These are phyloP conservation scores for Cynodonichthys magdalenae DNA, from an alignment of 2,797 vertebrate genomes.

Conservation along the genomic window DNA sequence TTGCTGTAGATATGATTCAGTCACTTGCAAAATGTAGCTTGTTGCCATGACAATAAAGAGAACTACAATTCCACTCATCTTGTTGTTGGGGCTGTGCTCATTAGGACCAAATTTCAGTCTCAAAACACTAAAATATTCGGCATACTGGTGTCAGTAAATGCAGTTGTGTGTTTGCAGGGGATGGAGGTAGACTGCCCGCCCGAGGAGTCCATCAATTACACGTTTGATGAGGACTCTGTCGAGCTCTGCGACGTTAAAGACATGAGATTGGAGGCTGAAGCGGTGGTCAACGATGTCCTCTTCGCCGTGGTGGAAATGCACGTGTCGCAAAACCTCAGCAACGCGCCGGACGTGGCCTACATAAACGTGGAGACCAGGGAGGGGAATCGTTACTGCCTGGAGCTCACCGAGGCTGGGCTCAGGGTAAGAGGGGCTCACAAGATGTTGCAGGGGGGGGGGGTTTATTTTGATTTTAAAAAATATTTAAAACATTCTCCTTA, in stretches of 20 bases:
- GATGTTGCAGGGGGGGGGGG: neutral
- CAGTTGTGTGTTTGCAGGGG: conserved; percentile 53
- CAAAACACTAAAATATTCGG: neutral
- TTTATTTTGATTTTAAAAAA: neutral
- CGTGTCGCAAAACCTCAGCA: conserved; percentile 88
- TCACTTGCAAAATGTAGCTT: neutral
- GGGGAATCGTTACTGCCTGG: conserved; percentile 90
- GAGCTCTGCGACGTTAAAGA: conserved; percentile 89
- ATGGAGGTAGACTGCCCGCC: conserved; percentile 91
- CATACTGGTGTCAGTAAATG: neutral
- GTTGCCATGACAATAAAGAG: conserved; percentile 4
- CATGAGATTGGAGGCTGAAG: conserved; percentile 95
- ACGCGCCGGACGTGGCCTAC: conserved; percentile 89
- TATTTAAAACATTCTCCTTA: conserved; percentile 17
- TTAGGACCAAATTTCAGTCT: neutral
- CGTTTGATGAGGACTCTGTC: conserved; percentile 83
- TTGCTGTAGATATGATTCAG: neutral
- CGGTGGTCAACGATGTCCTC: conserved; percentile 93
- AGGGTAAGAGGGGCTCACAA: conserved; percentile 79
- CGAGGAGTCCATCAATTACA: conserved; percentile 81
- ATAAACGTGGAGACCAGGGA: conserved; percentile 96
- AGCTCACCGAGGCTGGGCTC: conserved; percentile 94
- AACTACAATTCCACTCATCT: neutral
- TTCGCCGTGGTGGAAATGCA: conserved; percentile 94
- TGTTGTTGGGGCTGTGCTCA: conserved; percentile 1